Base-by-base conservation (phyloP, 2,888 invertebrate species). In the Dolomedes plantarius region DNA sequence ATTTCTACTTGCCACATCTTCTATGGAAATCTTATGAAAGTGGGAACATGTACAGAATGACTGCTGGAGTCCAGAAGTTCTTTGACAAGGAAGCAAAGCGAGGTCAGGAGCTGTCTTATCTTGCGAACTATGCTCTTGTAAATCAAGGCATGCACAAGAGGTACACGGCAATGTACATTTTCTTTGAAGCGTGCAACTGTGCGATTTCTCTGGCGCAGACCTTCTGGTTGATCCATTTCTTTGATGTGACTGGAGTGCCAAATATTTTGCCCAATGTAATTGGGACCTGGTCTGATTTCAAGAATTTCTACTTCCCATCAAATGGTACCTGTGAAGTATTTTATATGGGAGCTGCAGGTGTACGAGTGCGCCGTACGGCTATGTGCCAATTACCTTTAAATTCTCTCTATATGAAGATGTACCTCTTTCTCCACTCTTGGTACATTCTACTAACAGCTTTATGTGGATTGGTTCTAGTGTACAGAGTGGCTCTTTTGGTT, bases 21-120 rank as follows among this genome's bases (percentile, higher is more conserved):
- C 19, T 73, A 9, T 83, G 83, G 83, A 77, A 50, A 19, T 77
- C 56, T 6, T 83, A 83, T 50, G 83, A 83, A 11, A 62, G 50
- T 1, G 83, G 83, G 5, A 76, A 67, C n/a, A 32, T 73, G 13
- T 27, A 31, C 27, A 27, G 67, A 23, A 31, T 83, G 32, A 77
- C 56, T 0, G 1, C 65, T 7, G 72, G 77, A 16, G 19, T 83
- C 1, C 72, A 77, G 1, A 31, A 65, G 13, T 16, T 27, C 0
- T 11, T 19, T 0, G 50, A 13, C 23, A 67, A 72, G 3, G 76
- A 71, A 23, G 83, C 65, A 2, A 72, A 65, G 23, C 36, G 73
- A 3, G 41, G 56, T 1, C 16, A 50, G n/a, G 77, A 77, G n/a
- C 39, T 83, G 9, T 83, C 77, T n/a, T 65, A 39, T 16, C 68